These are phyloP conservation scores for Erethizon dorsatum DNA, from an alignment of 2,797 vertebrate genomes.

Conservation along the genomic window DNA sequence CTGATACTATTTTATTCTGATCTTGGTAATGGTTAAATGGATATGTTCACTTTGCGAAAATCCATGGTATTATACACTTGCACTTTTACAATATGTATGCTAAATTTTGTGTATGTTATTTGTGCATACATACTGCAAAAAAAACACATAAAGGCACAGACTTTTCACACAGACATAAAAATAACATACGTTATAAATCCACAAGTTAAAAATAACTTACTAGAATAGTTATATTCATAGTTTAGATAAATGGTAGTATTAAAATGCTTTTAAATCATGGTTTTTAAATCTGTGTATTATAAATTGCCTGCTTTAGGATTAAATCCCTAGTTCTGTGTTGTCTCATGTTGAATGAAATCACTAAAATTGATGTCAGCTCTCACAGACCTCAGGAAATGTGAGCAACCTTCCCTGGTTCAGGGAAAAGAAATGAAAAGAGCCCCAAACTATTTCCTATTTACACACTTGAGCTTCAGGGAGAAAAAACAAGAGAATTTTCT, in stretches of 20 bases:
- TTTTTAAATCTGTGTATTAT: neutral
- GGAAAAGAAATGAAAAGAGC: neutral
- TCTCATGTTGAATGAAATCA: slow-evolving; percentile 19
- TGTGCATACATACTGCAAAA: neutral
- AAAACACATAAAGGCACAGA: neutral
- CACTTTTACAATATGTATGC: neutral
- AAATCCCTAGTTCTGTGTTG: neutral
- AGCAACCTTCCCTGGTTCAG: neutral
- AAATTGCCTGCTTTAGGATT: neutral
- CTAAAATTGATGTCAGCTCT: neutral
- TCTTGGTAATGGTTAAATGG: neutral
- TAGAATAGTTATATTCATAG: slow-evolving; percentile 1
- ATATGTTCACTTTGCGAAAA: neutral
- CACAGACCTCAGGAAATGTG: neutral
- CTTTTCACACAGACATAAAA: neutral
- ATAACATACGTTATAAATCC: neutral
- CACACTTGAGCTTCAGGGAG: neutral
- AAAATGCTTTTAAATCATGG: neutral
- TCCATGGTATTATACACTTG: neutral
- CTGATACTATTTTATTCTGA: neutral
- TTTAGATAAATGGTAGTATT: neutral
- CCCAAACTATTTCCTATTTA: slow-evolving; percentile 30
- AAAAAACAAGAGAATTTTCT: neutral
- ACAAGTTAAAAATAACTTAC: neutral
- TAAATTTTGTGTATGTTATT: neutral